Percentiles rank a stretch among this genome's conserved stretches.
Conservation (phyloP, 2,113 vertebrate genomes). For the Megaceryle torquata region DNA sequence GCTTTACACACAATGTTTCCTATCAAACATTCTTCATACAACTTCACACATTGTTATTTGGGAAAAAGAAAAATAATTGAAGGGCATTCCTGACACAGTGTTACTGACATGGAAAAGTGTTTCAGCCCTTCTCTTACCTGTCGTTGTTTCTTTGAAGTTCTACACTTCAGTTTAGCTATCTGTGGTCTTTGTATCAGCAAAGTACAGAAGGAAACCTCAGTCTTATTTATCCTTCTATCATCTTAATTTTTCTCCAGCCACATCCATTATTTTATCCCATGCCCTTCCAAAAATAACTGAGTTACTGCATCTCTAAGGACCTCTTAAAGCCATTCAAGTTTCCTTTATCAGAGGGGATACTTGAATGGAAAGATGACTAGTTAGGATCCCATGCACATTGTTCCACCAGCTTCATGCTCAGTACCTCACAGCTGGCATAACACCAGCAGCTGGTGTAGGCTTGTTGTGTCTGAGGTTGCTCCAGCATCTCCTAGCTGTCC, state of each 20-base stretch:
- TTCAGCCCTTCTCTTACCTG: not conserved
- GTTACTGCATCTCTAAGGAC: not conserved
- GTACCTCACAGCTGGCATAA: not conserved
- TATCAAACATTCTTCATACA: not conserved
- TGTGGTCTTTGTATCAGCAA: not conserved
- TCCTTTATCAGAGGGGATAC: not conserved
- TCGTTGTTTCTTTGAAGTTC: not conserved
- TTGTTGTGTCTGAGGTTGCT: not conserved
- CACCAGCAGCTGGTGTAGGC: not conserved
- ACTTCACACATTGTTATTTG: not conserved
- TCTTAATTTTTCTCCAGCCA: not conserved
- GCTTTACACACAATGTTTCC: not conserved
- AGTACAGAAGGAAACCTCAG: not conserved
- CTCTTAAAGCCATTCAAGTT: not conserved
- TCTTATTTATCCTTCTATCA: not conserved
- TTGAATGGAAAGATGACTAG: not conserved
- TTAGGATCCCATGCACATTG: not conserved
- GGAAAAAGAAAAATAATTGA: not conserved
- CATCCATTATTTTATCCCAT: not conserved
- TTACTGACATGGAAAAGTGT: not conserved
- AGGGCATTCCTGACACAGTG: not conserved
- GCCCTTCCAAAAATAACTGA: not conserved
- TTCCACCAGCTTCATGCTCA: not conserved
- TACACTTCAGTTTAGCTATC: not conserved
- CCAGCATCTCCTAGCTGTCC: not conserved